Conservation (phyloP, 2,113 vertebrate genomes). For the Rousettus leschenaultii region DNA sequence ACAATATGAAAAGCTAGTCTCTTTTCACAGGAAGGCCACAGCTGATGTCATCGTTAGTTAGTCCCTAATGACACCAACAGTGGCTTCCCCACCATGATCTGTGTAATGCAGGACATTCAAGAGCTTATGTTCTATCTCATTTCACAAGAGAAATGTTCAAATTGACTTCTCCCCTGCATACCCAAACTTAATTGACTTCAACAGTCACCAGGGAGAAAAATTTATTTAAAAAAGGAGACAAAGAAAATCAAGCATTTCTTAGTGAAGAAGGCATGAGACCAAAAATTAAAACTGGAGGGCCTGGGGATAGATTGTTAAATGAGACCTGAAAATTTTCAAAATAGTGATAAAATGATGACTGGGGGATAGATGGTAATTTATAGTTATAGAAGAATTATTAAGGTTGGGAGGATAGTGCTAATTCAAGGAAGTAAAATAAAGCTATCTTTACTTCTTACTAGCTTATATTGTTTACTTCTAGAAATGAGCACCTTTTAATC, state of each 20-base stretch:
- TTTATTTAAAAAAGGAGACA: neutral
- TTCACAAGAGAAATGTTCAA: neutral
- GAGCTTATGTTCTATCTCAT: neutral
- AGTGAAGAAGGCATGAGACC: neutral
- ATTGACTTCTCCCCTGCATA: neutral
- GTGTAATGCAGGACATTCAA: neutral
- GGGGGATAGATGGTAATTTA: neutral
- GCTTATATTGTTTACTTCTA: neutral
- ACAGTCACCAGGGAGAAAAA: neutral
- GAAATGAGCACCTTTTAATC: neutral
- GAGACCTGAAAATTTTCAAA: neutral
- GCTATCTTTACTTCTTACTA: neutral
- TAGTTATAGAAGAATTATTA: neutral
- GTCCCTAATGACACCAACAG: neutral
- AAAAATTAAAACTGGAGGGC: neutral
- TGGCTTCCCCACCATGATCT: neutral
- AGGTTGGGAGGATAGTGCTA: neutral
- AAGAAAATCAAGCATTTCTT: constrained; percentile 26
- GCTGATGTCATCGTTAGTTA: neutral
- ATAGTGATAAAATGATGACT: neutral
- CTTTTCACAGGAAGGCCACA: neutral
- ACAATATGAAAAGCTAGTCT: neutral
- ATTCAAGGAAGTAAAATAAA: neutral
- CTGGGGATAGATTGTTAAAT: neutral
- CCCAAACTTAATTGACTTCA: neutral